Conservation (phyloP, 2,113 vertebrate species). For the Sceloporus tristichus region DNA sequence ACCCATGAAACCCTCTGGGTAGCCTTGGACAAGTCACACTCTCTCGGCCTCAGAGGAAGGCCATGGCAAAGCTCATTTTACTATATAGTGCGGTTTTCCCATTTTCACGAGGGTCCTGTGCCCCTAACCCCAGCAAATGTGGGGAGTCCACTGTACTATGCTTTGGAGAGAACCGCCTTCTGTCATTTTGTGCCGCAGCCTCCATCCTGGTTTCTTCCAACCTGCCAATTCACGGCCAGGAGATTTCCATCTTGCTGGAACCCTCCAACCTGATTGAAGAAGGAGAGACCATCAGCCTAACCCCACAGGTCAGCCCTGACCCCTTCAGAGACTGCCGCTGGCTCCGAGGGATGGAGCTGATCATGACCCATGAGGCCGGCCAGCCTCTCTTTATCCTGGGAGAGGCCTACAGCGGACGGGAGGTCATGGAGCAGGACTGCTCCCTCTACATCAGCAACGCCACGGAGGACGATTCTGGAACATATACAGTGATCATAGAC, state of each 20-base stretch:
- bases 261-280: not conserved
- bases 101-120: too few relatives aligned
- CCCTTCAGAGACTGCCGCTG: not conserved
- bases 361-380: not conserved
- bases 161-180: too few relatives aligned
- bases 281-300: not conserved
- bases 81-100: too few relatives aligned
- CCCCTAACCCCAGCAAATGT: too few relatives aligned
- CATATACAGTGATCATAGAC: not conserved
- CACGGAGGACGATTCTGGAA: not conserved
- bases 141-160: too few relatives aligned
- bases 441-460: not conserved
- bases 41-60: too few relatives aligned
- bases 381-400: not conserved
- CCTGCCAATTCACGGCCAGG: not conserved
- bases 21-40: too few relatives aligned
- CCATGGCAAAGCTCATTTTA: too few relatives aligned
- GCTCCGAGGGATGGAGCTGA: not conserved
- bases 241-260: not conserved
- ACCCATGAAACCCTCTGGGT: too few relatives aligned
- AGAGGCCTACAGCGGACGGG: not conserved
- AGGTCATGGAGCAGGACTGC: not conserved
- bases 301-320: too few relatives aligned
- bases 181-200: not conserved
- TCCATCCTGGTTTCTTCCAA: not conserved